Conservation (phyloP, 2,113 vertebrate species). For the Nerophis ophidion region DNA sequence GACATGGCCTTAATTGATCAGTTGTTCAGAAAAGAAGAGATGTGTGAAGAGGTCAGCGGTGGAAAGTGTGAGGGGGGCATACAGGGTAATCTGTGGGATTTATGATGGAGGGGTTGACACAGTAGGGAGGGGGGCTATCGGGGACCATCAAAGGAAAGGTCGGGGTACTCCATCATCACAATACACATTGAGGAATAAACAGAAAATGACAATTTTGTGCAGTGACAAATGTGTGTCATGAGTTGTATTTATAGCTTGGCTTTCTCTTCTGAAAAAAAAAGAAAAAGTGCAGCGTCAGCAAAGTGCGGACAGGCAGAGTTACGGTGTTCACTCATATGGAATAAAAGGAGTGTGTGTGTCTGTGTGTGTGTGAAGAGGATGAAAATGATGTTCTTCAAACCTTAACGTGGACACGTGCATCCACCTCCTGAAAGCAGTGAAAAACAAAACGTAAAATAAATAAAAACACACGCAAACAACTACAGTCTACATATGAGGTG, state of each 20-base stretch:
- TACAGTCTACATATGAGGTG: no score
- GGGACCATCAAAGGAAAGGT: conserved; percentile 49
- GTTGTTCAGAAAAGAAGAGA: conserved; percentile 53
- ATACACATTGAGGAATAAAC: conserved; percentile 25
- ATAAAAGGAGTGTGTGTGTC: conserved; percentile 48
- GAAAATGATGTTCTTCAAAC: background rate
- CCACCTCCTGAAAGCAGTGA: background rate
- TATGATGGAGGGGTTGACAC: conserved; percentile 48
- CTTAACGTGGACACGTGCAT: no score
- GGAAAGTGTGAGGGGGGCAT: conserved; percentile 35
- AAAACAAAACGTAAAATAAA: background rate
- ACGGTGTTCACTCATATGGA: conserved; percentile 67
- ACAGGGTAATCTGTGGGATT: conserved; percentile 62
- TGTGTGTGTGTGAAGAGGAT: background rate
- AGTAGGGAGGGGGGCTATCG: background rate
- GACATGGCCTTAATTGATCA: conserved; percentile 72
- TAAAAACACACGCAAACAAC: background rate
- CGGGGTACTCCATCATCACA: conserved; percentile 36
- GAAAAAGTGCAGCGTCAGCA: conserved; percentile 63
- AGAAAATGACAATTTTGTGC: conserved; percentile 35
- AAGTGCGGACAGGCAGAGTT: conserved; percentile 65
- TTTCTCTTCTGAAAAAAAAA: conserved; percentile 26
- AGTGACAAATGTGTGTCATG: conserved; percentile 41
- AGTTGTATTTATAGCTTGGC: conserved; percentile 32
- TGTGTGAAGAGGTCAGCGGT: conserved; percentile 50